A percentile compares a stretch with the other conserved stretches of the same genome.
phyloP scores from a whole-genome alignment of 2,113 vertebrate species.

The Rhinichthys klamathensis region DNA sequence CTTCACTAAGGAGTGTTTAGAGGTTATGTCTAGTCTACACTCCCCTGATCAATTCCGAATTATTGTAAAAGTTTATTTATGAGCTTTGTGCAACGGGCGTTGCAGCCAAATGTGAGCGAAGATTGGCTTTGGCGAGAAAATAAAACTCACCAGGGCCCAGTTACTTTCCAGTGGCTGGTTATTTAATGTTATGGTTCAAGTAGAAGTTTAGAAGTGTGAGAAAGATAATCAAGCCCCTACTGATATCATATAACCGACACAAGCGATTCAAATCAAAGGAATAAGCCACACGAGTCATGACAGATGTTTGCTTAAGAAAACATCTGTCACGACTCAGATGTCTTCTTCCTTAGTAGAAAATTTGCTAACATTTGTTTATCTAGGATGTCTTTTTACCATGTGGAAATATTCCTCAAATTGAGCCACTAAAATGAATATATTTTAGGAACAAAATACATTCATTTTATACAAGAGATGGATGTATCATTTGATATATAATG shows the following conservation, averaged over 20 bases:
- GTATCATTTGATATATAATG: not conserved
- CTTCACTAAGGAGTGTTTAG: not conserved
- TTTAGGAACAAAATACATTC: not conserved
- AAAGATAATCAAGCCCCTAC: not conserved
- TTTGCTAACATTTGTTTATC: not conserved
- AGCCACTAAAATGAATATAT: not conserved
- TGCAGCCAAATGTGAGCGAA: not conserved
- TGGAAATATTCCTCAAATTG: not conserved
- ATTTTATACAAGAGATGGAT: too few species aligned
- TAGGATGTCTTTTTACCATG: not conserved
- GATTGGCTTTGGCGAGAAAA: not conserved
- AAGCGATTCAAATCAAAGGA: not conserved
- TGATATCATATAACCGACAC: not conserved
- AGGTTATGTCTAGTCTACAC: not conserved
- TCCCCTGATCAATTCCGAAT: not conserved
- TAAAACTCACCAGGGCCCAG: not conserved
- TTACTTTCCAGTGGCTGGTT: not conserved
- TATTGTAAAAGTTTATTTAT: not conserved
- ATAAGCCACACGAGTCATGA: not conserved
- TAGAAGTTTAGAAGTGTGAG: not conserved
- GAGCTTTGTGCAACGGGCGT: not conserved
- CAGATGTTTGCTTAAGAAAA: constrained; percentile 20
- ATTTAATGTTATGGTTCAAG: not conserved
- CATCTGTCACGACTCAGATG: not conserved
- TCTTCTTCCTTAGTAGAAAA: not conserved